Base-by-base conservation (phyloP, 2,888 invertebrate species). In the Seira musarum region DNA sequence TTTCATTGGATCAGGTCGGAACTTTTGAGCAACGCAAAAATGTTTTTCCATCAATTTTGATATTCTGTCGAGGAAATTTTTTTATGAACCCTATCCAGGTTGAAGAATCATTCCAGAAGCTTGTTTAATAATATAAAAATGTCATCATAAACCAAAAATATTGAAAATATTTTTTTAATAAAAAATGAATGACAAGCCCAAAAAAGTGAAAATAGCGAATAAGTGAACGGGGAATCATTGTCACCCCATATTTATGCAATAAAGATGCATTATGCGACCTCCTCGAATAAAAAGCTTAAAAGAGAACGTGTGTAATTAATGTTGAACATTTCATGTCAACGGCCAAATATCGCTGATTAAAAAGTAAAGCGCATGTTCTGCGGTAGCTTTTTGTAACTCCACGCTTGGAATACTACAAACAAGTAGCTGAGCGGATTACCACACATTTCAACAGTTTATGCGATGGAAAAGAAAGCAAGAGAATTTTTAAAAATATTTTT, bases 31-130 rank as follows among this genome's bases (percentile, higher is more conserved):
- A n/a, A 21, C 8, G 63, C 63, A 22, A 63, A 63, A 63, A 63
- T 8, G 63, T 2, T 63, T 63, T 63, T 63, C 17, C 63, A 17
- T 5, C 63, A 57, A n/a, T 17, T 57, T 57, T 63, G 63, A 22
- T 22, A 22, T 63, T 21, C 8, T 19, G 1, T 63, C n/a, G n/a
- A 57, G 13, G 40, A 57, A 57, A 57, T 10, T 57, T 10, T 19
- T 17, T n/a, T n/a, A 57, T 6, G n/a, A n/a, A n/a, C n/a, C n/a
- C n/a, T 6, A 40, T 40, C 6, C 40, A 40, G 57, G 57, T 57
- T 65, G 30, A 73, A 57, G 0, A 22, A 10, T 19, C 15, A 66
- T 64, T 66, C 46, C 71, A 78, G 78, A 78, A 78, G 78, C 78
- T 78, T 72, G 19, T 40, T 40, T 46, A 17, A 61, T 67, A 25